A percentile compares a stretch with the other conserved stretches of the same genome.
Evolutionary conservation across 2,888 invertebrate species (phyloP).

Genomic region (Apamea epomidion): DNA sequence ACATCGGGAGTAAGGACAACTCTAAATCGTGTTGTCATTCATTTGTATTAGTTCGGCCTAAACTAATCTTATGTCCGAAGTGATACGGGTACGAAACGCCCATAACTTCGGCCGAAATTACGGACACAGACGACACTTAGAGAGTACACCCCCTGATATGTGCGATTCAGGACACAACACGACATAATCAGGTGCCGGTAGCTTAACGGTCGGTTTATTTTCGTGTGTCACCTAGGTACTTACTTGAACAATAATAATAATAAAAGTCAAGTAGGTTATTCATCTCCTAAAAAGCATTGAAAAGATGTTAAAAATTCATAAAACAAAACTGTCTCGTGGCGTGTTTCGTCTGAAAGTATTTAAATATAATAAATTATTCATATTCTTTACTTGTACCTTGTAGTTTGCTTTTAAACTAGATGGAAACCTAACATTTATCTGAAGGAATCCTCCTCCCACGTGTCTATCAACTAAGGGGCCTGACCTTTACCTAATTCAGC

Average conservation of each 20-base stretch:
- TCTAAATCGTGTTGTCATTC: too few species aligned
- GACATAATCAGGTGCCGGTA: too few species aligned
- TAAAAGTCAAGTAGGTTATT: background rate
- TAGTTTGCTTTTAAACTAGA: background rate
- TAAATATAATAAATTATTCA: conserved; percentile 2
- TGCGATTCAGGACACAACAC: background rate
- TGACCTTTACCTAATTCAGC: conserved; percentile 6
- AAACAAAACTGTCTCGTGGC: background rate
- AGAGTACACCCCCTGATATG: background rate
- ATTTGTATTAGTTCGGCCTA: too few species aligned
- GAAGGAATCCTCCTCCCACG: background rate
- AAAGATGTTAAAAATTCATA: background rate
- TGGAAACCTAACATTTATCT: background rate
- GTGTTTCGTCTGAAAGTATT: conserved; percentile 3
- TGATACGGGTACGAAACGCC: too few species aligned
- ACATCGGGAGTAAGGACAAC: too few species aligned
- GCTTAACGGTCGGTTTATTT: background rate
- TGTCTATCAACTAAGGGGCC: background rate
- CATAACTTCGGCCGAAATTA: background rate
- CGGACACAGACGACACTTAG: background rate
- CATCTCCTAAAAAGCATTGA: background rate
- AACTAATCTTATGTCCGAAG: too few species aligned
- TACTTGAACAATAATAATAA: background rate
- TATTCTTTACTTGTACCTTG: background rate
- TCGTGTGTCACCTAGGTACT: background rate